Evolutionary conservation across 2,113 vertebrate genomes (phyloP), one percentile per base, ranked within the genome.

Genomic region (Eurystomus gularis): DNA sequence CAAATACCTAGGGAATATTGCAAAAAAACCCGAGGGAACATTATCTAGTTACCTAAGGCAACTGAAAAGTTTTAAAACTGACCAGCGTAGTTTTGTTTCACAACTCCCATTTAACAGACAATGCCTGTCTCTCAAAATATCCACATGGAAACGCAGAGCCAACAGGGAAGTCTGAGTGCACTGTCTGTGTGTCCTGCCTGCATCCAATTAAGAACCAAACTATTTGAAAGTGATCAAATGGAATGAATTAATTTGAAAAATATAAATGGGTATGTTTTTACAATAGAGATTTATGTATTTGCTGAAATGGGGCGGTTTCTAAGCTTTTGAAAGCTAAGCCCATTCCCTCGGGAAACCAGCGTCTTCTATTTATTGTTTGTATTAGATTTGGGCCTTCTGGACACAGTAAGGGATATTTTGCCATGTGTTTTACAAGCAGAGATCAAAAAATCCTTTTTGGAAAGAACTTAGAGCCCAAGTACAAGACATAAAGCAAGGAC

Each of bases 1-100:
- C 81, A 92, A 92, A 87, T 95, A 81, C 81, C 92, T 82, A 65
- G 95, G 94, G 96, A 95, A 96, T 92, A 92, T 17, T 65, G 77
- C 0, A 46, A 14, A 65, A 78, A 62, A 66, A 46, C n/a, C 57
- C 0, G 8, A 90, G 52, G 79, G 80, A 97, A 94, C 82, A 96
- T 96, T 82, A 94, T 92, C 95, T 85, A 89, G 90, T 94, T 80
- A 96, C 96, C 96, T 96, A 92, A 96, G 95, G 96, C 88, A 96
- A 95, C 57, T 76, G 88, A 94, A 93, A 94, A 94, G 83, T 94
- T 96, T 96, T 91, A 81, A 92, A 92, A 89, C 69, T 91, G 91
- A 68, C 83, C 92, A 57, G 61, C 6, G 7, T 84, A 76, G 83
- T 48, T 70, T 73, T 79, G 80, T 96, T 96, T 96, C 95, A 88